Conservation (phyloP, 2,888 invertebrate genomes). For the Eledona agricola region DNA sequence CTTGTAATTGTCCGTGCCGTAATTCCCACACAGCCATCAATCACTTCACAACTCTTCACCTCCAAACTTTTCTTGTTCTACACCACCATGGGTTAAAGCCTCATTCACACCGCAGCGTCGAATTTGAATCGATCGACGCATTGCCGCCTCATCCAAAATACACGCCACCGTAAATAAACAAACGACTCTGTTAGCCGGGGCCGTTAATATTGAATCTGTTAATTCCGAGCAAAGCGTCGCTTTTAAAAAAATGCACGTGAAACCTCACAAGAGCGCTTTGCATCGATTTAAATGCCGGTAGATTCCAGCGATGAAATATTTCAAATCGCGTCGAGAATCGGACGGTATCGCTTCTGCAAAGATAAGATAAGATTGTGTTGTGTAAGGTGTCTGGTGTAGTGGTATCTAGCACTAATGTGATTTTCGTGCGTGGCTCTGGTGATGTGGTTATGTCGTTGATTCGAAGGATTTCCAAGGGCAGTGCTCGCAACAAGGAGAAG, state of each 20-base stretch:
- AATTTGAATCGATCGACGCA: constrained; percentile 2
- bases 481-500: constrained; percentile 5
- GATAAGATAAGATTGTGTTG: constrained; percentile 25
- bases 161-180: neutral
- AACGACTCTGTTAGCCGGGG: neutral
- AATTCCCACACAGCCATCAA: constrained; percentile 4
- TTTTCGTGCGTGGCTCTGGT: constrained; percentile 4
- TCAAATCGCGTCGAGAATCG: constrained; percentile 15
- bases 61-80: constrained; percentile 5
- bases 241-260: constrained; percentile 15
- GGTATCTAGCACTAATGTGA: constrained; percentile 5
- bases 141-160: constrained; percentile 6
- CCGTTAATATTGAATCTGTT: neutral
- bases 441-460: constrained; percentile 16
- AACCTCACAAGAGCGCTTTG: constrained; percentile 8
- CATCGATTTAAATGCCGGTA: constrained; percentile 5
- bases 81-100: neutral
- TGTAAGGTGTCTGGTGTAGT: constrained; percentile 12
- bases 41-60: neutral
- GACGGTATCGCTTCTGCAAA: constrained; percentile 4
- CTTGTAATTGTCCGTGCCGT: neutral
- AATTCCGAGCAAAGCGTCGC: constrained; percentile 7
- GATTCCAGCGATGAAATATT: constrained; percentile 19
- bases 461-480: constrained; percentile 10
- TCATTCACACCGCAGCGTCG: neutral